Evolutionary conservation across 1,140 invertebrate genomes (phyloP).

Genomic region (Calephelis nemesis): DNA sequence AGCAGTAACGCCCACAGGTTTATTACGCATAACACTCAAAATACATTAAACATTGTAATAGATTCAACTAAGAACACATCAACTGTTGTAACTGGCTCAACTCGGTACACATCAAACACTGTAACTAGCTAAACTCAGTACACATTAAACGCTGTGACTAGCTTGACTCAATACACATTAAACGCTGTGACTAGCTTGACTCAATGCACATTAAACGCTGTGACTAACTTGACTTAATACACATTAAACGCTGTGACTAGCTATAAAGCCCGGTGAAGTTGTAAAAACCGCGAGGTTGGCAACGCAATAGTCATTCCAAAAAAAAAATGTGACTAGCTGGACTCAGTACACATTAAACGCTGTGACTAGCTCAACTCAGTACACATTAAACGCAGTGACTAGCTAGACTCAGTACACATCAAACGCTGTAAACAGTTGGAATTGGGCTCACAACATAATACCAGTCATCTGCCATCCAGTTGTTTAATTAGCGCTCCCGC

Average conservation of each 20-base stretch:
- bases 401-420: neutral
- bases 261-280: too few relatives aligned
- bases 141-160: neutral
- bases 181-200: too few relatives aligned
- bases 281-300: too few relatives aligned
- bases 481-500: slow-evolving; percentile 35
- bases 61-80: neutral
- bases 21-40: too few relatives aligned
- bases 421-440: neutral
- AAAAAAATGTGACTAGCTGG: neutral
- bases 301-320: too few relatives aligned
- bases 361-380: neutral
- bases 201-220: too few relatives aligned
- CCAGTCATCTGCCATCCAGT: slow-evolving; percentile 29
- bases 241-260: neutral
- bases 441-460: slow-evolving; percentile 11
- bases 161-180: too few relatives aligned
- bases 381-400: neutral
- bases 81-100: neutral
- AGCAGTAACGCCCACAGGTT: too few relatives aligned
- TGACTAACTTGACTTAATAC: neutral
- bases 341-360: neutral
- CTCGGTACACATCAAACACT: neutral
- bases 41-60: too few relatives aligned
- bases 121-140: neutral